A percentile compares a stretch with the other conserved stretches of the same genome.
phyloP scores from a whole-genome alignment of 2,113 vertebrate species.

The Pachypanchax playfairii region DNA sequence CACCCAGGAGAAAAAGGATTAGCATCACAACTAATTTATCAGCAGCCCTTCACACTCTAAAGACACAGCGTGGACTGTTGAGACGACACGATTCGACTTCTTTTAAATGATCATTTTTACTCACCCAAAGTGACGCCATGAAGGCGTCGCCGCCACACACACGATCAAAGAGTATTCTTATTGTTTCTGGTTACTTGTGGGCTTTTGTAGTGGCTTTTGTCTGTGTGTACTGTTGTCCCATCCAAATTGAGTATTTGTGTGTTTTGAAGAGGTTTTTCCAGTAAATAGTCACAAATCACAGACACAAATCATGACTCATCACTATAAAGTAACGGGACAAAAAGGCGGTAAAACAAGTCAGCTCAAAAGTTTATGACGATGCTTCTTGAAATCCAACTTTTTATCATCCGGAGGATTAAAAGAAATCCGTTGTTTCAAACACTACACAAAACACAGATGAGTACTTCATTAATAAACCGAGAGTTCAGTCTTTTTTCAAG shows the following conservation, averaged over 20 bases:
- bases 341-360: not conserved
- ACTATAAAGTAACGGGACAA: not conserved
- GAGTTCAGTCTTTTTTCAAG: not conserved
- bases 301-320: slow-evolving; percentile 3
- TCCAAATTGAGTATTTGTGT: slow-evolving; percentile 31
- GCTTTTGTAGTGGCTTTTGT: slow-evolving; percentile 71
- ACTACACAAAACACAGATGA: slow-evolving; percentile 17
- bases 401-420: slow-evolving; percentile 8
- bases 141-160: slow-evolving; percentile 34
- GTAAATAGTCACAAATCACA: slow-evolving; percentile 57
- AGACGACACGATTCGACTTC: slow-evolving; percentile 46
- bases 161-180: slow-evolving; percentile 39
- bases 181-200: slow-evolving; percentile 67
- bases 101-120: slow-evolving; percentile 72
- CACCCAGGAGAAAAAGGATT: slow-evolving; percentile 52
- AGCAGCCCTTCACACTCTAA: slow-evolving; percentile 40
- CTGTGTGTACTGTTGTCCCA: slow-evolving; percentile 63
- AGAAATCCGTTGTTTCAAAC: slow-evolving; percentile 17
- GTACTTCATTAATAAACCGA: not conserved
- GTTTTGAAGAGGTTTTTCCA: slow-evolving; percentile 38
- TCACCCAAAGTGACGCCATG: slow-evolving; percentile 30
- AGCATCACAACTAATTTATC: slow-evolving; percentile 62
- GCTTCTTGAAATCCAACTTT: slow-evolving; percentile 5
- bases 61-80: slow-evolving; percentile 40
- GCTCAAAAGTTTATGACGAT: slow-evolving; percentile 37